Evolutionary conservation across 2,797 vertebrate species (phyloP).

Genomic region (Danio aesculapii): DNA sequence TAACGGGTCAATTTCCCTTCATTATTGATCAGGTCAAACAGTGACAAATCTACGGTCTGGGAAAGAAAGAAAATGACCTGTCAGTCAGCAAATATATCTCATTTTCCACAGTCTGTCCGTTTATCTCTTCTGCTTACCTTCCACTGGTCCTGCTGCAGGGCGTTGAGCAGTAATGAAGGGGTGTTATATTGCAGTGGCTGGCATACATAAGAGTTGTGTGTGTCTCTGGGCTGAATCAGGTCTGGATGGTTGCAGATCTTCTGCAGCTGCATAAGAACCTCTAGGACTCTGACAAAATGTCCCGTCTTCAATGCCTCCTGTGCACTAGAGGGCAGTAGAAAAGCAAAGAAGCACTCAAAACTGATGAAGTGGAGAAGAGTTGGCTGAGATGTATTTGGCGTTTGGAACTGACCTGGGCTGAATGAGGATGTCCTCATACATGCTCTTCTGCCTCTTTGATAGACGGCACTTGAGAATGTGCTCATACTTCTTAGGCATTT

Average conservation of each 20-base stretch:
- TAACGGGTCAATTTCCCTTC: conserved; percentile 87
- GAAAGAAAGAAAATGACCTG: background rate
- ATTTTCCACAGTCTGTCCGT: no score
- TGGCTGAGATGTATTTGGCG: background rate
- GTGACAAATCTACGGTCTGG: conserved; percentile 84
- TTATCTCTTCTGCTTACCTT: conserved; percentile 75
- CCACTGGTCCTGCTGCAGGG: conserved; percentile 80
- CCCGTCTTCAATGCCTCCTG: conserved; percentile 93
- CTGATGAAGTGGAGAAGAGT: background rate
- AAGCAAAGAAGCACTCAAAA: conserved; percentile 11
- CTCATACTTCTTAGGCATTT: conserved; percentile 91
- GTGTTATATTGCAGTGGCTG: conserved; percentile 82
- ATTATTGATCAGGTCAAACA: conserved; percentile 88
- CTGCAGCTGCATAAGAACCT: conserved; percentile 92
- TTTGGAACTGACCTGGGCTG: conserved; percentile 81
- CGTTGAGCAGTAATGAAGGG: conserved; percentile 84
- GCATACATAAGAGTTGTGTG: conserved; percentile 80
- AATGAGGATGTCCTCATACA: conserved; percentile 92
- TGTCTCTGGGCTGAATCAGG: conserved; percentile 84
- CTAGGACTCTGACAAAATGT: conserved; percentile 93
- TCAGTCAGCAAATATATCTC: background rate
- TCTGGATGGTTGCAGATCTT: conserved; percentile 94
- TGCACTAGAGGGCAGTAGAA: conserved; percentile 73
- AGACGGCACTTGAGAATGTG: conserved; percentile 91
- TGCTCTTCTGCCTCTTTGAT: conserved; percentile 86